phyloP scores from a whole-genome alignment of 2,797 vertebrate species.

The Neomorphus geoffroyi region DNA sequence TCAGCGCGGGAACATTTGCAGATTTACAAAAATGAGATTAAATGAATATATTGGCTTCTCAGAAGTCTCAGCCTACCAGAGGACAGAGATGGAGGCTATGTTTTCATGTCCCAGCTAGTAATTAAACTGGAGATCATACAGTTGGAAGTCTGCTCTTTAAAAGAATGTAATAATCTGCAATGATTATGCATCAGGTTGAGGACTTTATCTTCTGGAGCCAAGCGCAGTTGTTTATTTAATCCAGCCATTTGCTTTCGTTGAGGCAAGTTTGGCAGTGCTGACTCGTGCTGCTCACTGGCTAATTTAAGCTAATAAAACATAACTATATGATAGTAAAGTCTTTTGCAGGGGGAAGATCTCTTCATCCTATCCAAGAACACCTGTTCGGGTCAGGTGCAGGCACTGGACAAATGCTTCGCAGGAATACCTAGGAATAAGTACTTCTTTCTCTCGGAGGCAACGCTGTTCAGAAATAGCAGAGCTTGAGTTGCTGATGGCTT shows the following conservation, averaged over 20 bases:
- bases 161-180: conserved; percentile 44
- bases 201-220: conserved; percentile 33
- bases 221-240: conserved; percentile 4
- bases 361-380: background rate
- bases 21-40: conserved; percentile 30
- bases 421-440: conserved; percentile 1
- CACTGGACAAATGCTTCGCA: background rate
- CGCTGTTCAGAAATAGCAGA: background rate
- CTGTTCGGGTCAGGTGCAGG: background rate
- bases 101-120: conserved; percentile 56
- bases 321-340: background rate
- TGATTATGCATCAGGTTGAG: background rate
- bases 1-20: background rate
- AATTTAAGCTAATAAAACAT: background rate
- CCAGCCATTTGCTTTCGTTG: background rate
- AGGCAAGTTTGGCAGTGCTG: background rate
- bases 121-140: conserved; percentile 45
- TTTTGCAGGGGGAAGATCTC: background rate
- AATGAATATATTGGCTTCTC: background rate
- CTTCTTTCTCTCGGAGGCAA: background rate
- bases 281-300: conserved; percentile 12
- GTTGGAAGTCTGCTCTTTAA: conserved; percentile 60
- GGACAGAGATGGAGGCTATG: conserved; percentile 3
- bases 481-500: background rate
- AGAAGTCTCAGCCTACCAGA: background rate